Evolutionary conservation across 2,113 vertebrate genomes (phyloP).

Genomic region (Irena cyanogastra): DNA sequence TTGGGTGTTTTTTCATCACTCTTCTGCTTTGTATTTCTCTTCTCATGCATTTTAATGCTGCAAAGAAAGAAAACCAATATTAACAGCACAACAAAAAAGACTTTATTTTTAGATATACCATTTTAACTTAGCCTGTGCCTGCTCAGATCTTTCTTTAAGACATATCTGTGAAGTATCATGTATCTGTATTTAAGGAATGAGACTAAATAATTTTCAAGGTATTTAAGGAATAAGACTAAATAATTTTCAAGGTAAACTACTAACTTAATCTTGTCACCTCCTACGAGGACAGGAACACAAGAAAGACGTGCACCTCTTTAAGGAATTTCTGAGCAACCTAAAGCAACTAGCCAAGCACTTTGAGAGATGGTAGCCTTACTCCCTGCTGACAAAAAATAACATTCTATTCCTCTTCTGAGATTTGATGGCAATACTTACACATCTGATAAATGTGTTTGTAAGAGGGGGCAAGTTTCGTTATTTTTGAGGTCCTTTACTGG

Average conservation of each 20-base stretch:
- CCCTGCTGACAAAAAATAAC: background rate
- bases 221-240: background rate
- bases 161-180: background rate
- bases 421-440: background rate
- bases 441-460: background rate
- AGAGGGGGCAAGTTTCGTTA: background rate
- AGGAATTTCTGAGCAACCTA: background rate
- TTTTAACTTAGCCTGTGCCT: background rate
- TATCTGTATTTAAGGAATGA: background rate
- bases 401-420: background rate
- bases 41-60: slow-evolving; percentile 98
- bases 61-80: background rate
- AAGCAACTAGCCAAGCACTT: background rate
- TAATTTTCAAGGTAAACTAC: background rate
- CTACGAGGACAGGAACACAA: background rate
- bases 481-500: background rate
- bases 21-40: slow-evolving; percentile 93
- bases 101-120: background rate
- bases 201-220: background rate
- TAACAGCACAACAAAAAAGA: background rate
- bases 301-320: background rate
- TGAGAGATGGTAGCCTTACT: background rate
- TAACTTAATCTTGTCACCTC: background rate
- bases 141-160: background rate
- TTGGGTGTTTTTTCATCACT: slow-evolving; percentile 93